Conservation (phyloP, 1,140 invertebrate genomes). For the Tetramorium alpestre region DNA sequence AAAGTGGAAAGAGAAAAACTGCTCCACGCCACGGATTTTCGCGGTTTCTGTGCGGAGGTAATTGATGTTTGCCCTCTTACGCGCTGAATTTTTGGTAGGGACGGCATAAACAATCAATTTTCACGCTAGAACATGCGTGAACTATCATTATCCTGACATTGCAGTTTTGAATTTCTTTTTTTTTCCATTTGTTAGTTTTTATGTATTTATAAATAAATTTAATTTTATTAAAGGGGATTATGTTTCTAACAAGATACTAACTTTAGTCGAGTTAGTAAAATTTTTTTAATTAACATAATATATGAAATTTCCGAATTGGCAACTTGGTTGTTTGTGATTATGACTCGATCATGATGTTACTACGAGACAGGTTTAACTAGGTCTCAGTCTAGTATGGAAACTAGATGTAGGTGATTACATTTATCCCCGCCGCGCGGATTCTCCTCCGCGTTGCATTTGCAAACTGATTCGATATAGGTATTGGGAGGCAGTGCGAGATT, state of each 20-base stretch:
- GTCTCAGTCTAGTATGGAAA: slow-evolving; percentile 50
- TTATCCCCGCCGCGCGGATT: slow-evolving; percentile 41
- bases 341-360: slow-evolving; percentile 56
- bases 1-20: slow-evolving; percentile 77
- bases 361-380: slow-evolving; percentile 64
- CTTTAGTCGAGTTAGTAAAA: background rate
- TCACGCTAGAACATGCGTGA: background rate
- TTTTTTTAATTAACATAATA: background rate
- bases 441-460: slow-evolving; percentile 55
- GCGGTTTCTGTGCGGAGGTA: slow-evolving; percentile 65
- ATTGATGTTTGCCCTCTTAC: slow-evolving; percentile 68
- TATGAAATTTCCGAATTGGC: background rate
- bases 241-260: background rate
- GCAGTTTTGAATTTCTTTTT: background rate
- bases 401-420: slow-evolving; percentile 64
- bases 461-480: slow-evolving; percentile 54
- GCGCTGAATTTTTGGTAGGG: slow-evolving; percentile 52
- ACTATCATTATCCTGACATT: background rate
- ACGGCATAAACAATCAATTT: slow-evolving; percentile 56
- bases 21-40: slow-evolving; percentile 66
- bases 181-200: background rate
- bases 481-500: slow-evolving; percentile 17
- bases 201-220: background rate
- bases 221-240: background rate
- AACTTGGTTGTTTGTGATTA: slow-evolving; percentile 15